phyloP scores from a whole-genome alignment of 92 coral and sea anemone genomes.

The Diadumene lineata region DNA sequence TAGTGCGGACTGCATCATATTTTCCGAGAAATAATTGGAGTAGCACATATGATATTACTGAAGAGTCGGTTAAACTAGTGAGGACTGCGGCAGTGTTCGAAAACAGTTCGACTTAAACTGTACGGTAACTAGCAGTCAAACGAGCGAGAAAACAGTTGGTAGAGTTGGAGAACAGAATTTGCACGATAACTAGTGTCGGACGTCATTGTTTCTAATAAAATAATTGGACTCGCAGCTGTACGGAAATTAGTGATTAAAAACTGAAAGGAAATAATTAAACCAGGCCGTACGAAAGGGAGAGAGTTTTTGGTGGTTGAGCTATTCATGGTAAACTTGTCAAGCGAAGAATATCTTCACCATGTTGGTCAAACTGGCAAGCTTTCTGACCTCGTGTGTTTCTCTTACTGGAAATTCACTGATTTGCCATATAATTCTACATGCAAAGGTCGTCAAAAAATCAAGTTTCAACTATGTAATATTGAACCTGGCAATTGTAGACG shows the following conservation, averaged over 20 bases:
- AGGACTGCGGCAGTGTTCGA: background rate
- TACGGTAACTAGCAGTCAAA: background rate
- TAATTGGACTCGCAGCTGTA: background rate
- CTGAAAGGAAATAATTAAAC: too few species aligned
- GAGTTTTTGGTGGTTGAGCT: too few species aligned
- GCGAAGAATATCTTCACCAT: background rate
- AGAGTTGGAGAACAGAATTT: too few species aligned
- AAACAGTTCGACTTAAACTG: background rate
- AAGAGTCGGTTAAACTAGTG: background rate
- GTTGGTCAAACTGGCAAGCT: background rate
- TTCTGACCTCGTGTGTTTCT: background rate
- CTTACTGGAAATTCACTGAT: background rate
- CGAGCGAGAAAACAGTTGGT: too few species aligned
- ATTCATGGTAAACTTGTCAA: too few species aligned
- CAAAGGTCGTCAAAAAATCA: background rate
- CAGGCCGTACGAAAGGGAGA: too few species aligned
- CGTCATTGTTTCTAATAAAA: background rate
- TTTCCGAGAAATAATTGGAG: background rate
- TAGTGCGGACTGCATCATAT: background rate
- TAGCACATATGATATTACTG: background rate
- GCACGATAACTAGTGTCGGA: too few species aligned
- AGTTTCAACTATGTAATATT: background rate
- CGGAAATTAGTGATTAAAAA: too few species aligned
- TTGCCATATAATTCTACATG: background rate
- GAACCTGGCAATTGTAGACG: background rate